Evolutionary conservation across 2,113 vertebrate species (phyloP), one percentile per base, ranked within the genome.

Genomic region (Parus major): DNA sequence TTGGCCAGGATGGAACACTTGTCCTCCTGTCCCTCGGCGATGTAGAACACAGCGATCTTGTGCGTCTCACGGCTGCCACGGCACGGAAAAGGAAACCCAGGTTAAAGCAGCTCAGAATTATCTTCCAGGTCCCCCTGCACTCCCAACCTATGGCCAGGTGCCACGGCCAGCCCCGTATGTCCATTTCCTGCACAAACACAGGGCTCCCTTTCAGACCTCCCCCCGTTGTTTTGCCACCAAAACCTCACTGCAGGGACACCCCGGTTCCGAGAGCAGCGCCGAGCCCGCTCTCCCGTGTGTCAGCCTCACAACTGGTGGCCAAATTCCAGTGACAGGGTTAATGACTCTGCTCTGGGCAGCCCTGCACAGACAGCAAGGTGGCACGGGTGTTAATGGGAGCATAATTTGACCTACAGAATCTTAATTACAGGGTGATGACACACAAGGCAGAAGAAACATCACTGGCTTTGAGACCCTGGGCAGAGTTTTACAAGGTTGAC

Each of bases 41-140:
- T 99, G 97, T 99, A 99, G 96, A 99, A 99, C 79, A 99, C 99
- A 1, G 99, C 99, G 16, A 99, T 99, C 97, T 99, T 99, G 97
- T 99, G 99, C 1, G 99, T 99, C 97, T 99, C 99, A 50, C 99
- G 98, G 90, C 99, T 99, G 93, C 29, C 97, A 92, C 1, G 6
- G 76, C 21, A 72, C 27, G 69, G 10, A 94, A 88, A 71, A 53
- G 63, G 31, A 66, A 60, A 77, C 0, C 2, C n/a, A 52, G 59
- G 27, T 27, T 42, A 33, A 60, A 55, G 8, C 10, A 71, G 31
- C 23, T 79, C 36, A 52, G 9, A 57, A 15, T 27, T 6, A 17
- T 18, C 71, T 44, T 39, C 68, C 8, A 70, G 27, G 52, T n/a
- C 17, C 56, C 53, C n/a, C 36, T 19, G n/a, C 41, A 16, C 46